A percentile compares a stretch with the other conserved stretches of the same genome.
These are phyloP conservation scores for Holothuria scabra DNA, from an alignment of 53 echinoderm and acorn worm species.

Conservation along the genomic window DNA sequence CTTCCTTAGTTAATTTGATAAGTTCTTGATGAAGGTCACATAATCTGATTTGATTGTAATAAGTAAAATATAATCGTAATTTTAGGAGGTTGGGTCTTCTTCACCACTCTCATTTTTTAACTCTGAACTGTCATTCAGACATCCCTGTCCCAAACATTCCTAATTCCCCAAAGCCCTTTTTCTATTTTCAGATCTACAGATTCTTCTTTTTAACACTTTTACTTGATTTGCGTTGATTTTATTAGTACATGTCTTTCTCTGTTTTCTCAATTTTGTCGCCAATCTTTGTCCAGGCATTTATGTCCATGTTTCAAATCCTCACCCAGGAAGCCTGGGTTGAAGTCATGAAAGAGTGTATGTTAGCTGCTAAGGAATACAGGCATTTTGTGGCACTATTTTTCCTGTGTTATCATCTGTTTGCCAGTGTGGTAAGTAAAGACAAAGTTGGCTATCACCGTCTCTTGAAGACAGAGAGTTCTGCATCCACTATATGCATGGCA, in stretches of 20 bases:
- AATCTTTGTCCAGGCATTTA: slow-evolving; percentile 87
- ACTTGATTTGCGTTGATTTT: neutral
- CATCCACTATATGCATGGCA: neutral
- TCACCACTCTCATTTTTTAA: too few species aligned
- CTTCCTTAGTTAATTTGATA: too few species aligned
- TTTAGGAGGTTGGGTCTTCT: too few species aligned
- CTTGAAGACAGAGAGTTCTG: too few species aligned
- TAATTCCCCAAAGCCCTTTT: too few species aligned
- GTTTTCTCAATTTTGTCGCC: neutral
- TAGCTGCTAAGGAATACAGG: slow-evolving; percentile 42
- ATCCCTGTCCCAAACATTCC: too few species aligned
- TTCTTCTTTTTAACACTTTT: neutral
- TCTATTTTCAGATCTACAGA: too few species aligned
- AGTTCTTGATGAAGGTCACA: too few species aligned
- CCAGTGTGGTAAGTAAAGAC: slow-evolving; percentile 96
- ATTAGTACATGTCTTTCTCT: neutral
- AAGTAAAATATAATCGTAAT: too few species aligned
- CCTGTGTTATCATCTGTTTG: slow-evolving; percentile 98
- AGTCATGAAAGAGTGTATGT: slow-evolving; percentile 99
- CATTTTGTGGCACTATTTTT: slow-evolving; percentile 89
- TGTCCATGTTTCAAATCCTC: slow-evolving; percentile 99
- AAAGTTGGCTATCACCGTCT: too few species aligned
- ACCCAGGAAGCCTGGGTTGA: slow-evolving; percentile 99
- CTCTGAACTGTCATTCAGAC: too few species aligned
- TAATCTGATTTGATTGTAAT: too few species aligned